These are phyloP conservation scores for Epinephelus lanceolatus DNA, from an alignment of 2,113 vertebrate genomes.

Conservation along the genomic window DNA sequence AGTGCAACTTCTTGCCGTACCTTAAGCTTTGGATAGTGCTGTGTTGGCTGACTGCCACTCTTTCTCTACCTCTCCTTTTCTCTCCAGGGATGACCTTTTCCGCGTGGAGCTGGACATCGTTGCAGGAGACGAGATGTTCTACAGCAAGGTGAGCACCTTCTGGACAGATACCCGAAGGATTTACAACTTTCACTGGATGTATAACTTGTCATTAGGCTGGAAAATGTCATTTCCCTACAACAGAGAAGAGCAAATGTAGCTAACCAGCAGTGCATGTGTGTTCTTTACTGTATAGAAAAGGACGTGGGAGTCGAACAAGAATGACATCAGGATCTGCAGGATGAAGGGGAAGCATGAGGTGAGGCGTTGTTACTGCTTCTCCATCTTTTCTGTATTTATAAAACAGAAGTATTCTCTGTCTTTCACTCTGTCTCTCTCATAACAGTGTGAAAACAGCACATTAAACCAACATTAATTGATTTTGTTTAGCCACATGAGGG, in stretches of 20 bases:
- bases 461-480: neutral
- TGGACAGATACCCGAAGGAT: neutral
- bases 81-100: slow-evolving; percentile 92
- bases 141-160: slow-evolving; percentile 89
- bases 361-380: slow-evolving; percentile 4
- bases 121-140: slow-evolving; percentile 89
- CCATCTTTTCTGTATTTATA: neutral
- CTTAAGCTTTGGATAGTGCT: slow-evolving; percentile 25
- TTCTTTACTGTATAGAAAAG: slow-evolving; percentile 86
- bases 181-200: slow-evolving; percentile 11
- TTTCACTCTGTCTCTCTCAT: neutral
- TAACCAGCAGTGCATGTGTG: slow-evolving; percentile 13
- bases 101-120: slow-evolving; percentile 92
- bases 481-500: neutral
- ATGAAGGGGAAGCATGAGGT: slow-evolving; percentile 99
- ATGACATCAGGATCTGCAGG: slow-evolving; percentile 94
- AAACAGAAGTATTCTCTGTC: neutral
- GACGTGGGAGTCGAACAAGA: slow-evolving; percentile 94
- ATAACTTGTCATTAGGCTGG: neutral
- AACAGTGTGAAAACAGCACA: neutral
- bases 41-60: slow-evolving; percentile 37
- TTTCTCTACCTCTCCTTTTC: slow-evolving; percentile 7
- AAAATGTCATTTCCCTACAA: neutral
- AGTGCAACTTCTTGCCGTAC: slow-evolving; percentile 3
- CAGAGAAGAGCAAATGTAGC: slow-evolving; percentile 6